Evolutionary conservation across 2,797 vertebrate species (phyloP).

Genomic region (Tarsius wallacei): DNA sequence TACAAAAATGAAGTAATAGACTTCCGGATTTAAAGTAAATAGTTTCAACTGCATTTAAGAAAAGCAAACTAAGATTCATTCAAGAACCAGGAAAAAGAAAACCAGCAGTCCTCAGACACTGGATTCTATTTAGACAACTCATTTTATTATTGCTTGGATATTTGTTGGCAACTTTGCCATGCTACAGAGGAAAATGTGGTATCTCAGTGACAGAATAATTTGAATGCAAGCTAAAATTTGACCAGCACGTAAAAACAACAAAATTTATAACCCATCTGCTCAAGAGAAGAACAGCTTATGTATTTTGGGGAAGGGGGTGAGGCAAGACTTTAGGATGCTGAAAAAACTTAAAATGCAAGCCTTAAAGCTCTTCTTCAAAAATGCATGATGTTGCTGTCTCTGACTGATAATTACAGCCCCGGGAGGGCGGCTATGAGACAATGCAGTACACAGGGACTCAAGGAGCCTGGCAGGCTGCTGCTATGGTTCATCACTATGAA

Average conservation of each 20-base stretch:
- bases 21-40: constrained; percentile 30
- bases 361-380: constrained; percentile 65
- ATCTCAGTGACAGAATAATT: constrained; percentile 71
- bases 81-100: constrained; percentile 74
- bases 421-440: constrained; percentile 32
- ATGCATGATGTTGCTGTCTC: not conserved
- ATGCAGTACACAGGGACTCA: not conserved
- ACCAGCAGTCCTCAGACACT: constrained; percentile 67
- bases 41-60: not conserved
- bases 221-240: constrained; percentile 77
- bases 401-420: constrained; percentile 53
- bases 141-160: constrained; percentile 83
- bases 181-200: constrained; percentile 52
- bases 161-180: constrained; percentile 57
- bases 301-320: not conserved
- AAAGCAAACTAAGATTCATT: constrained; percentile 63
- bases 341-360: constrained; percentile 59
- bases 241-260: constrained; percentile 11
- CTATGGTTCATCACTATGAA: not conserved
- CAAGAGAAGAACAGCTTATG: not conserved
- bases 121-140: constrained; percentile 77
- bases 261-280: not conserved
- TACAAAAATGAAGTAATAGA: not conserved
- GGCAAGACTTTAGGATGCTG: not conserved
- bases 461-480: constrained; percentile 54